Percentiles rank a stretch among this genome's conserved stretches.
These are phyloP conservation scores for Actenoides lindsayi DNA, from an alignment of 2,113 vertebrate genomes.

Conservation along the genomic window DNA sequence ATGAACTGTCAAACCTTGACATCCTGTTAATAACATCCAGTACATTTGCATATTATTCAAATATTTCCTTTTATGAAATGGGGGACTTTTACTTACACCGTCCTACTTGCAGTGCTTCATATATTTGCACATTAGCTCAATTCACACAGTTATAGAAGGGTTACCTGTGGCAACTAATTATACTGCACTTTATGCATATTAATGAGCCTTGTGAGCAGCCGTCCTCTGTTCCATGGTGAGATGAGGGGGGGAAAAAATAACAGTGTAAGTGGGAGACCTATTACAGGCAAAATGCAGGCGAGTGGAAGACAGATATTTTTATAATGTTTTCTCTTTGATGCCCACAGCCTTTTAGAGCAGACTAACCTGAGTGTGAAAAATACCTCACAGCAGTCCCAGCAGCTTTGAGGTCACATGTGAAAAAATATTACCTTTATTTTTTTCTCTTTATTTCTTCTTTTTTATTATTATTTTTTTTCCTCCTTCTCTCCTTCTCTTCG, in stretches of 20 bases:
- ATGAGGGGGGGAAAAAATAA: constrained; percentile 62
- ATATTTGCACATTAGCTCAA: constrained; percentile 77
- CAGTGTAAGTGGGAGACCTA: constrained; percentile 67
- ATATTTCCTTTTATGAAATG: constrained; percentile 80
- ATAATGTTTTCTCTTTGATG: constrained; percentile 62
- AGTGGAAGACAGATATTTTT: constrained; percentile 56
- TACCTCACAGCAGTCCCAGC: constrained; percentile 48
- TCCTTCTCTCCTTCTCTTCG: not conserved
- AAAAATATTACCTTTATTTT: constrained; percentile 7
- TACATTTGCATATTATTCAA: constrained; percentile 87
- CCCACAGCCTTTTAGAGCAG: constrained; percentile 51
- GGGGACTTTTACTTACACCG: constrained; percentile 66
- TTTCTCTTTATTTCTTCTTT: not conserved
- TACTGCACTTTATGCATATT: constrained; percentile 80
- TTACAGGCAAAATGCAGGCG: constrained; percentile 63
- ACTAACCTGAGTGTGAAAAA: constrained; percentile 32
- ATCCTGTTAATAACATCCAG: constrained; percentile 85
- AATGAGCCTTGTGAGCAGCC: constrained; percentile 72
- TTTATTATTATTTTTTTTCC: not conserved
- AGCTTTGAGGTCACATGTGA: constrained; percentile 63
- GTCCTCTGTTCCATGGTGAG: constrained; percentile 58
- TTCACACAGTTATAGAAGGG: constrained; percentile 78
- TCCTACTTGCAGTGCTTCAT: constrained; percentile 48
- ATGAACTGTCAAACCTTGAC: constrained; percentile 83
- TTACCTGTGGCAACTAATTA: constrained; percentile 87